Evolutionary conservation across 2,888 invertebrate genomes (phyloP), one percentile per base, ranked within the genome.

Genomic region (Orthosia incerta): DNA sequence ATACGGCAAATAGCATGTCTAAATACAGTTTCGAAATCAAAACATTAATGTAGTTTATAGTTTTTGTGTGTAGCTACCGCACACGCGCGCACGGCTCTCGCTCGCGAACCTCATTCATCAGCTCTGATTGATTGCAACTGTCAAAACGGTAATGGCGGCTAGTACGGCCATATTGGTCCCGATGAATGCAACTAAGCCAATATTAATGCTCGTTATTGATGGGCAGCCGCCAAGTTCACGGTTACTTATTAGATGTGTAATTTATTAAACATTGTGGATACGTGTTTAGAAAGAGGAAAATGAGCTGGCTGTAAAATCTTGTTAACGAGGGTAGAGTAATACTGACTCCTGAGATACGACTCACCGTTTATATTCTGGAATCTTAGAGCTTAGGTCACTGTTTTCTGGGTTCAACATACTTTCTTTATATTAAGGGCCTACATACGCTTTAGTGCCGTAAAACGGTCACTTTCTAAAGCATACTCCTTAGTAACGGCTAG

Each of bases 41-140:
- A 79, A 74, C 77, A 87, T 71, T 53, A 82, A 55, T 62, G 55
- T 74, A 79, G 75, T 84, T 79, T 82, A 86, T 79, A 82, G 77
- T 82, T 85, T 85, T 86, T 86, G 87, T 85, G 71, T 76, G 74
- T 68, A 61, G 89, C 94, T 94, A 93, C 95, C 94, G 92, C 94
- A 92, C 87, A 80, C 77, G 73, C 94, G 92, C 94, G 92, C 80
- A 69, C 74, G 68, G 71, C 67, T 66, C 83, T 80, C 85, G 83
- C 88, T 90, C 90, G 94, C 94, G 91, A 93, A 92, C 92, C 93
- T 92, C 95, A 94, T 96, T 93, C 95, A 96, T 96, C 95, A 95
- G 91, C 78, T 75, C 91, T 95, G 96, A 96, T 96, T 95, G 95
- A 96, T 96, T 95, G 95, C 95, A 94, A 95, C 95, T 96, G 96